Evolutionary conservation across 1,140 invertebrate species (phyloP), one percentile per base, ranked within the genome.

Genomic region (Zaprionus nigranus): DNA sequence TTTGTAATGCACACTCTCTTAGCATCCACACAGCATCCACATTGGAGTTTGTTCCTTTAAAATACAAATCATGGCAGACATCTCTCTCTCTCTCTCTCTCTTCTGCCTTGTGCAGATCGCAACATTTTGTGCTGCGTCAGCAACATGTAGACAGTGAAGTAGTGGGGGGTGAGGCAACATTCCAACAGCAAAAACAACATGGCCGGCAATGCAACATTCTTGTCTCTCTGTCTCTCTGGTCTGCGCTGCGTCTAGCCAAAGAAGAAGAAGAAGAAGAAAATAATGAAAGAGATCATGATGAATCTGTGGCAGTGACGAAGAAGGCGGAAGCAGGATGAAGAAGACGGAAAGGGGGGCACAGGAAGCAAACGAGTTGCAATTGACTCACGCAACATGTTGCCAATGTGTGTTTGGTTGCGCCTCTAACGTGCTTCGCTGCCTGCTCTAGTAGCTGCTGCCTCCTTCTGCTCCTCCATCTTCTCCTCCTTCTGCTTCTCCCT

Each of bases 371-470:
- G 11, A 24, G 46, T 51, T 60, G 15, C 43, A 40, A 40, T 57
- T 70, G 51, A 71, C 53, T 81, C 81, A 79, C 83, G 82, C 82
- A 78, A 78, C 82, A 83, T 74, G 74, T 81, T 84, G 81, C 76
- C 68, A 78, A 75, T 75, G 75, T 64, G 70, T 75, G 75, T 64
- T 46, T 36, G 59, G 34, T 51, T 24, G 11, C 46, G 11, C 20
- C 30, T 34, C 46, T 24, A 24, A 24, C 11, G 46, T 20, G 46
- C 46, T 51, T 51, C n/a, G 46, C 12, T 51, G 46, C 22, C 22
- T n/a, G 24, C 24, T 26, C 4, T 26, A 26, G 24, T 26, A 26
- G 24, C 24, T 26, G 24, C 24, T 26, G 0, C 24, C 24, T 46
- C 46, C 12, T 11, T 12, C 20, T 51, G 0, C 17, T 3, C 17